Evolutionary conservation across 2,797 vertebrate genomes (phyloP).

Genomic region (Aphelocoma californica): DNA sequence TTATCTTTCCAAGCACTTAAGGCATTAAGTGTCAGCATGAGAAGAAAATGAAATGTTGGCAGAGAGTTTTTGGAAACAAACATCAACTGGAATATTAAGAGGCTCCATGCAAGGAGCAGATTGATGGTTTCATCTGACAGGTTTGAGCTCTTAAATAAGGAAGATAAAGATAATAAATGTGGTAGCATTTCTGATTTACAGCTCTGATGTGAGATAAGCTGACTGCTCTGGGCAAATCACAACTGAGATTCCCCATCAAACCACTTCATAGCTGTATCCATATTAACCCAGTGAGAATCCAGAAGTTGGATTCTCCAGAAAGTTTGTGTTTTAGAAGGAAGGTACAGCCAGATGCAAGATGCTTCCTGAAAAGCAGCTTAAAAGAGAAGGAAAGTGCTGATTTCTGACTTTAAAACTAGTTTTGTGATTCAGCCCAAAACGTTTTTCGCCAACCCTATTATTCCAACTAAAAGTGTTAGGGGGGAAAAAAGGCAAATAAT

Average conservation of each 20-base stretch:
- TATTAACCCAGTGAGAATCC: not conserved
- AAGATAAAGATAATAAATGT: not conserved
- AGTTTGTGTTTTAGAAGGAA: not conserved
- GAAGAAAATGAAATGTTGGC: conserved; percentile 45
- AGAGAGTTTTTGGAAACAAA: not conserved
- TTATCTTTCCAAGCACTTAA: conserved; percentile 62
- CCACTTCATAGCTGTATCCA: not conserved
- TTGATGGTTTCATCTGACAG: not conserved
- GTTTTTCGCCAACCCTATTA: not conserved
- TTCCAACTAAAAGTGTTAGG: not conserved
- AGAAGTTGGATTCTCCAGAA: not conserved
- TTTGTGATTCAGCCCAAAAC: not conserved
- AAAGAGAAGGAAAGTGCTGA: not conserved
- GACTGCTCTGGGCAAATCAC: not conserved
- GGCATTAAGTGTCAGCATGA: conserved; percentile 46
- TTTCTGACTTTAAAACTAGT: not conserved
- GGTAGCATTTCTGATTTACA: not conserved
- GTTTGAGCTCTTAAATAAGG: not conserved
- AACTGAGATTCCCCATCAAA: not conserved
- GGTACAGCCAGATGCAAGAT: not conserved
- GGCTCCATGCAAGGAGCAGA: not conserved
- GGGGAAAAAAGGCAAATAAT: not conserved
- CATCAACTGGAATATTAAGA: not conserved
- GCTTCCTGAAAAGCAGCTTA: not conserved
- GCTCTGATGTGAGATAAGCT: not conserved